Conservation (phyloP, 2,797 vertebrate species). For the Phylloscopus collybita region DNA sequence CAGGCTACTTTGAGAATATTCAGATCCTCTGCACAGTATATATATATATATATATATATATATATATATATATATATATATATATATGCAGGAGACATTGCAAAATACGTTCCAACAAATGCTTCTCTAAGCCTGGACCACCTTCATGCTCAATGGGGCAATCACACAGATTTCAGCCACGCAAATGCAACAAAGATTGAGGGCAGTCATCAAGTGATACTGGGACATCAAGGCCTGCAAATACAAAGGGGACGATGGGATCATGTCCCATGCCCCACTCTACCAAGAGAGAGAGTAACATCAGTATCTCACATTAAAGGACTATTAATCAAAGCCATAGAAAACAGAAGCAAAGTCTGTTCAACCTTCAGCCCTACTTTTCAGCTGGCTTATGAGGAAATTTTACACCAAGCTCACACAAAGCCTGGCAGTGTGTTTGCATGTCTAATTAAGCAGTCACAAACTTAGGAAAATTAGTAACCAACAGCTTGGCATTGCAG, state of each 20-base stretch:
- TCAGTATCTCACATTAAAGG: not conserved
- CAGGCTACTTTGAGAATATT: conserved; percentile 32
- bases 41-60: not conserved
- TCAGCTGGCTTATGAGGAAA: not conserved
- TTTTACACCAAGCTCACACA: conserved; percentile 1
- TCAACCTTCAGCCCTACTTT: not conserved
- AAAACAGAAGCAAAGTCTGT: not conserved
- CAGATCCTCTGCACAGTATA: conserved; percentile 6
- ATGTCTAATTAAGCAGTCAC: not conserved
- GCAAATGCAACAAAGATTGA: not conserved
- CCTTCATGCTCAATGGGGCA: not conserved
- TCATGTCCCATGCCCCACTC: not conserved
- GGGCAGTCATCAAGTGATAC: not conserved
- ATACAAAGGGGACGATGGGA: not conserved
- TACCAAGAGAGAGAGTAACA: not conserved
- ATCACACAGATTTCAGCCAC: not conserved
- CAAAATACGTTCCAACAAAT: not conserved
- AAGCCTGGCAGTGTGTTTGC: not conserved
- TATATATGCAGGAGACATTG: conserved; percentile 11
- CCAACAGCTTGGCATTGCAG: not conserved
- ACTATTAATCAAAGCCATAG: not conserved
- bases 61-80: not conserved
- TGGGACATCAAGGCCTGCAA: not conserved
- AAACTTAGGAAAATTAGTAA: not conserved
- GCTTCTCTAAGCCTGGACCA: not conserved